Evolutionary conservation across 2,797 vertebrate genomes (phyloP), one percentile per base, ranked within the genome.

Genomic region (Fratercula arctica): DNA sequence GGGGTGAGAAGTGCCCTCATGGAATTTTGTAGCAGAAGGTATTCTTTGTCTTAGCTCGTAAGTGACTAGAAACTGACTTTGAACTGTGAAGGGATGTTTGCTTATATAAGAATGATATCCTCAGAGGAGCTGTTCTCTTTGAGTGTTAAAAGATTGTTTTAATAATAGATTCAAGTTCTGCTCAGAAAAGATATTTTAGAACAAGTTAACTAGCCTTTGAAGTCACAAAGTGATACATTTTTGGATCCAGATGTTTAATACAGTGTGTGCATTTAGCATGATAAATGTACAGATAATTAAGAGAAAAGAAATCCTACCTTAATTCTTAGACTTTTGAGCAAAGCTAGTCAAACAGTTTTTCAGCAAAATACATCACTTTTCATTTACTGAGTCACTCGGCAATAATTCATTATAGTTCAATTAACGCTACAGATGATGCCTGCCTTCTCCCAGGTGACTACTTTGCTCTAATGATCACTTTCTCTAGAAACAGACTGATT

Each of bases 151-250:
- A 67, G 19, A 75, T 61, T 74, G 33, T 72, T 95, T 95, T 83
- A 95, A 92, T 92, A 93, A 90, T 75, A 83, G 48, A 91, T 95
- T 74, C 25, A 57, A 68, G 50, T 70, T 89, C 72, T 92, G 29
- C 61, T 87, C 67, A 61, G 64, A 77, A 89, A 72, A 70, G 2
- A 16, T 72, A 91, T 64, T 87, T 95, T 63, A 66, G 21, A 93
- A 64, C 48, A 87, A 67, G 31, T 79, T 94, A 89, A 39, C 41
- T 69, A 73, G 14, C 53, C 31, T 92, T 95, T 94, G 89, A 94
- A 89, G 64, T 53, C 68, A 68, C 26, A 91, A 74, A 73, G 5
- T 73, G n/a, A n/a, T 43, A 48, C 2, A 16, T 51, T 79, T 81
- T 79, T 81, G 5, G 37, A 60, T 80, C 33, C 45, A 72, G 10